A percentile compares a stretch with the other conserved stretches of the same genome.
phyloP scores from a whole-genome alignment of 2,888 invertebrate species.

The Ferdinandea cuprea region DNA sequence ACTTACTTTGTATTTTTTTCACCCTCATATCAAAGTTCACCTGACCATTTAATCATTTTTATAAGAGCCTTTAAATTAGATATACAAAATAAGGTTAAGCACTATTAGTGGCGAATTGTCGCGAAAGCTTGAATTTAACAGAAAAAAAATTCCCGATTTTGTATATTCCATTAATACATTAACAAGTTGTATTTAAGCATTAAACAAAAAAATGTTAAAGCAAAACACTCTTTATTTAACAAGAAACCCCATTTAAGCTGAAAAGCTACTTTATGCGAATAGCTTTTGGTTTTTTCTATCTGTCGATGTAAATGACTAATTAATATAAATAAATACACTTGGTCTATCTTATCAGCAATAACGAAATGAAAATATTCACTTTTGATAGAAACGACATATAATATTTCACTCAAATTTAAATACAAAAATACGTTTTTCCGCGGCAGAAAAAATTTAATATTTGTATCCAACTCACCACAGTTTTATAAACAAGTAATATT shows the following conservation, averaged over 20 bases:
- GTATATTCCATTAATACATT: no score
- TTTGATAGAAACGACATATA: background rate
- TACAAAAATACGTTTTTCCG: background rate
- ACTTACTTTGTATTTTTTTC: no score
- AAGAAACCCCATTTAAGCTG: background rate
- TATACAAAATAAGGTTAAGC: no score
- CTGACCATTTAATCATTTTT: no score
- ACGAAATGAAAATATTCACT: background rate
- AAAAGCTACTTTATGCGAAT: background rate
- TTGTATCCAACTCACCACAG: slow-evolving; percentile 41
- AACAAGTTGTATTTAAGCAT: background rate
- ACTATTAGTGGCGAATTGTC: no score
- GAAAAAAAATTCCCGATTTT: no score
- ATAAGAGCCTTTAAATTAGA: no score
- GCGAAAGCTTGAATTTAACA: no score
- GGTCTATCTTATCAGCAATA: slow-evolving; percentile 33
- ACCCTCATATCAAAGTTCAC: no score
- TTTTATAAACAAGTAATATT: background rate
- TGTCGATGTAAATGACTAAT: slow-evolving; percentile 31
- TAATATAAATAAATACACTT: slow-evolving; percentile 24
- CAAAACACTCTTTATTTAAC: background rate
- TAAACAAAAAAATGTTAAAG: background rate
- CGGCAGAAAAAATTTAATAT: background rate
- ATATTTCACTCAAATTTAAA: background rate
- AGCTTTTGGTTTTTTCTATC: background rate